Base-by-base conservation (phyloP, 2,888 invertebrate genomes). In the Anodontia alba region DNA sequence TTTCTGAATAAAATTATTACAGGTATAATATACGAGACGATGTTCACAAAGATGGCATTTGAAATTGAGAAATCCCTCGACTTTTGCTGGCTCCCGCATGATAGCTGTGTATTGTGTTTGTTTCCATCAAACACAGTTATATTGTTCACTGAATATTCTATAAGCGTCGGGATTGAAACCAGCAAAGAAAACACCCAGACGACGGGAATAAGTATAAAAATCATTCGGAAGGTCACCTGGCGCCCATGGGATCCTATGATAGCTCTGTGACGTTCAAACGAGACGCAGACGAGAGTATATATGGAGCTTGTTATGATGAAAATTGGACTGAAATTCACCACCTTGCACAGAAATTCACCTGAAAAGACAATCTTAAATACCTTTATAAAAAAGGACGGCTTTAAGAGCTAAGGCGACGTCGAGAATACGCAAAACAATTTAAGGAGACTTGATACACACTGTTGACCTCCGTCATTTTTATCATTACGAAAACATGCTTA, bases 21-120 rank as follows among this genome's bases (percentile, higher is more conserved):
- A 7, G 91, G 91, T 3, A 90, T 66, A 15, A 88, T 15, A 33
- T 90, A 91, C 7, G 88, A 72, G 1, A 89, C 68, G 12, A 87
- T n/a, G 1, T 85, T 76, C 15, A 90, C 70, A 46, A 85, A 76
- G 12, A 87, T 49, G 17, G 89, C 89, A 54, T 90, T 90, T 15
- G 62, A 26, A 0, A 84, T 12, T 1, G 79, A 76, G 38, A 71
- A 84, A 2, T 29, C n/a, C 1, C 26, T 1, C 1, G 73, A 8
- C 54, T 74, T 68, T n/a, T 74, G 79, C 20, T 79, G 77, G 67
- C 79, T 81, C 15, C 79, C 84, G 62, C 84, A 84, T 3, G 84
- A 76, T 15, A 78, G 49, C 12, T 68, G 51, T 15, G 46, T 36
- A 31, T 38, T 54, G 15, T 73, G 54, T n/a, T 54, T 29, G 62